These are phyloP conservation scores for Lypha dubia DNA, from an alignment of 2,888 invertebrate species.

Conservation along the genomic window DNA sequence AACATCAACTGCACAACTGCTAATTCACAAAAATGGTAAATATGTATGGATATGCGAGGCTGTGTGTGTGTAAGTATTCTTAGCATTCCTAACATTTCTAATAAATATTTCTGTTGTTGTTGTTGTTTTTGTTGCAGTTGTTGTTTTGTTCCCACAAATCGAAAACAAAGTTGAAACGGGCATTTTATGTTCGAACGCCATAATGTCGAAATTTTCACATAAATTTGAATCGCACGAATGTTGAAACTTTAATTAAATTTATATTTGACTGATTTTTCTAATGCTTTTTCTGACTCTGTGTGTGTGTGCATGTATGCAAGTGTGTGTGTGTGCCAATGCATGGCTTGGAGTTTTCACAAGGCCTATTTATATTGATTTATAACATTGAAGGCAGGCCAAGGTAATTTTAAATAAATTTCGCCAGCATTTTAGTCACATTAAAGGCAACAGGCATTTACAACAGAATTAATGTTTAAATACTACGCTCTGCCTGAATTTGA, in stretches of 20 bases:
- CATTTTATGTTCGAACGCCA: constrained; percentile 63
- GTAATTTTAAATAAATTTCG: constrained; percentile 68
- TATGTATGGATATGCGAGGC: neutral
- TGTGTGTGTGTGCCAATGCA: neutral
- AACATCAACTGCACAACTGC: constrained; percentile 8
- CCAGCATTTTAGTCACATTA: neutral
- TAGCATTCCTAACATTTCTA: neutral
- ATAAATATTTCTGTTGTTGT: constrained; percentile 3
- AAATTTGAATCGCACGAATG: constrained; percentile 75
- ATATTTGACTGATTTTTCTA: constrained; percentile 74
- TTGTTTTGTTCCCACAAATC: constrained; percentile 24
- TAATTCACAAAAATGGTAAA: neutral
- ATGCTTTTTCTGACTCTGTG: constrained; percentile 64
- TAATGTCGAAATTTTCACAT: constrained; percentile 76
- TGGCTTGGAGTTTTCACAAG: constrained; percentile 23
- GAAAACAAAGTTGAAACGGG: constrained; percentile 49
- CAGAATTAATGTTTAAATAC: neutral
- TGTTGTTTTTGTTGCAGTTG: no score
- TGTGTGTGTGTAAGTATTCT: neutral
- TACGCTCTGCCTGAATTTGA: neutral
- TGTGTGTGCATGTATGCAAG: constrained; percentile 21
- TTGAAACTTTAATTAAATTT: constrained; percentile 80
- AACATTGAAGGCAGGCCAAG: constrained; percentile 63
- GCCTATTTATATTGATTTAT: constrained; percentile 70
- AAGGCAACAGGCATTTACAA: neutral